Conservation (phyloP, 2,888 invertebrate genomes). For the Bellardia pandia region DNA sequence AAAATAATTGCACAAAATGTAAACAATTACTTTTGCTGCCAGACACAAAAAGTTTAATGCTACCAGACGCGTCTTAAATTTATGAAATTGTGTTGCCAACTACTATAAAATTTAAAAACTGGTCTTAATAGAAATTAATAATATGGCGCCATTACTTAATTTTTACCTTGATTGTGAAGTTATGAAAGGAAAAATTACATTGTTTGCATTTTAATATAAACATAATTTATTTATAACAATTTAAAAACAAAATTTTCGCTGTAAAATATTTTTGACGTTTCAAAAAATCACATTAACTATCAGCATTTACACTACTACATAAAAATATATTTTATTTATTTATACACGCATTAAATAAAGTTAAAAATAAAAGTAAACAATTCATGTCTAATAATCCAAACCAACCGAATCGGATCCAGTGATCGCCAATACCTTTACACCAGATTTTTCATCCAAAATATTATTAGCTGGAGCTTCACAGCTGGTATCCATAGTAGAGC, state of each 20-base stretch:
- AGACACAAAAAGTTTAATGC: background rate
- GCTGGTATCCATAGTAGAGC: slow-evolving; percentile 88
- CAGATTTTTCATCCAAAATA: slow-evolving; percentile 79
- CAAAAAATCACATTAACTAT: slow-evolving; percentile 34
- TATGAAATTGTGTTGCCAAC: slow-evolving; percentile 3
- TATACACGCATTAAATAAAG: background rate
- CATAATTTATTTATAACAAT: slow-evolving; percentile 18
- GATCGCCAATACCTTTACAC: slow-evolving; percentile 80
- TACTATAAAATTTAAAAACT: slow-evolving; percentile 1
- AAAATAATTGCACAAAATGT: slow-evolving; percentile 27
- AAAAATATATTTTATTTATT: slow-evolving; percentile 4
- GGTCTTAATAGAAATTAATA: too few species aligned
- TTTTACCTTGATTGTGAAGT: background rate
- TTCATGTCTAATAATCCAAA: slow-evolving; percentile 80
- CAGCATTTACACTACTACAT: slow-evolving; percentile 45
- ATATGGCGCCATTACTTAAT: too few species aligned
- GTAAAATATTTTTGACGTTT: slow-evolving; percentile 48
- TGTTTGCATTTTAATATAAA: slow-evolving; percentile 18
- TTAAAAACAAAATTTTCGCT: slow-evolving; percentile 66
- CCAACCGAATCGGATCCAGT: slow-evolving; percentile 81
- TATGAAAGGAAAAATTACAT: background rate
- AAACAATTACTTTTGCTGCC: slow-evolving; percentile 42
- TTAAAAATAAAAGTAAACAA: background rate
- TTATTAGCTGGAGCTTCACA: slow-evolving; percentile 87
- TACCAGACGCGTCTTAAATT: background rate